A percentile compares a stretch with the other conserved stretches of the same genome.
These are phyloP conservation scores for Anarrhichthys ocellatus DNA, from an alignment of 2,113 vertebrate genomes.

Conservation along the genomic window DNA sequence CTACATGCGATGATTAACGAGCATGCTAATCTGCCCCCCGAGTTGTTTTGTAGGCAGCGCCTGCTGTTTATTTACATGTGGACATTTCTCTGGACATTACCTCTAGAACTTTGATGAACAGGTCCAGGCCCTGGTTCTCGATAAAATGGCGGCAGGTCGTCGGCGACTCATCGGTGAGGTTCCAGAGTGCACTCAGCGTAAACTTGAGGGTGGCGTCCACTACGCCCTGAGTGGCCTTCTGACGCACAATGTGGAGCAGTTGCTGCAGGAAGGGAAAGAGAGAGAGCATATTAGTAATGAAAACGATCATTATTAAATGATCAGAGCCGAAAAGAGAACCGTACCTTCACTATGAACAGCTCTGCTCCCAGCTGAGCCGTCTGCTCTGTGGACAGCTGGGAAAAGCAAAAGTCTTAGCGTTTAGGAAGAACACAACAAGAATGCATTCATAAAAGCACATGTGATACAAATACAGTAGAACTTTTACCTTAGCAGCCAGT, in stretches of 20 bases:
- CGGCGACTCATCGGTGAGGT: slow-evolving; percentile 98
- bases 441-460: neutral
- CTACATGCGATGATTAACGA: slow-evolving; percentile 15
- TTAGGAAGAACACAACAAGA: neutral
- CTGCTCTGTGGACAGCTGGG: slow-evolving; percentile 96
- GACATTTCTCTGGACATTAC: slow-evolving; percentile 74
- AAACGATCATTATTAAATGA: neutral
- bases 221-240: slow-evolving; percentile 94
- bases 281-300: neutral
- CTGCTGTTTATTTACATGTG: neutral
- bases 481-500: slow-evolving; percentile 95
- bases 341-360: slow-evolving; percentile 96
- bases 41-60: neutral
- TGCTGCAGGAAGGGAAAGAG: slow-evolving; percentile 83
- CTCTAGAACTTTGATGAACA: slow-evolving; percentile 98
- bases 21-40: neutral
- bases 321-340: slow-evolving; percentile 3
- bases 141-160: slow-evolving; percentile 99
- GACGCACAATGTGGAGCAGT: slow-evolving; percentile 98
- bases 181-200: slow-evolving; percentile 98
- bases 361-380: slow-evolving; percentile 97
- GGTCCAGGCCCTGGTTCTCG: slow-evolving; percentile 97
- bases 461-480: neutral
- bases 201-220: slow-evolving; percentile 99
- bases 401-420: slow-evolving; percentile 2